These are phyloP conservation scores for Oncopodura yosiiana DNA, from an alignment of 1,140 invertebrate species.

Conservation along the genomic window DNA sequence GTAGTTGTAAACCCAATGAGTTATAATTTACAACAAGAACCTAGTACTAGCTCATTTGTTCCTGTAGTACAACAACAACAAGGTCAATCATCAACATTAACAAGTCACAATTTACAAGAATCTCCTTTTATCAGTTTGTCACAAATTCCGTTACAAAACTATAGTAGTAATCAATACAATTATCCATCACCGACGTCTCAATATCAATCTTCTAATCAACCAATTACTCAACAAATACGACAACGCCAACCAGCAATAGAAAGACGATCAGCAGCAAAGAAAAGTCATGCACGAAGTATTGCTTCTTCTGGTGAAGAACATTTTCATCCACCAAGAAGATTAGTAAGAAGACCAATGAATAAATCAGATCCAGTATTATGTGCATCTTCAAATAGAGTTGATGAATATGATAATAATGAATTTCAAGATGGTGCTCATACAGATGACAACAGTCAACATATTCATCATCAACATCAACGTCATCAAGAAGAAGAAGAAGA, in stretches of 20 bases:
- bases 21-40: not conserved
- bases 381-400: conserved; percentile 6
- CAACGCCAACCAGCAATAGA: not conserved
- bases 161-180: no score
- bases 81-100: not conserved
- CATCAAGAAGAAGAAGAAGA: no score
- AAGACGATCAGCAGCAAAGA: no score
- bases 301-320: conserved; percentile 22
- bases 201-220: not conserved
- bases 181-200: not conserved
- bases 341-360: conserved; percentile 17
- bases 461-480: not conserved
- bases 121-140: no score
- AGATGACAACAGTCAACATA: not conserved
- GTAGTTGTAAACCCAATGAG: not conserved
- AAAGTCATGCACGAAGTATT: conserved; percentile 14
- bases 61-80: not conserved
- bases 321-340: not conserved
- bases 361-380: conserved; percentile 27
- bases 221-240: not conserved
- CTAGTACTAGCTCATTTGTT: not conserved
- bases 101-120: no score
- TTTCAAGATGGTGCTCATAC: not conserved
- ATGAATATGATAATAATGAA: not conserved
- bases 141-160: no score